These are phyloP conservation scores for Aspidiotus destructor DNA, from an alignment of 2,888 invertebrate species.

Conservation along the genomic window DNA sequence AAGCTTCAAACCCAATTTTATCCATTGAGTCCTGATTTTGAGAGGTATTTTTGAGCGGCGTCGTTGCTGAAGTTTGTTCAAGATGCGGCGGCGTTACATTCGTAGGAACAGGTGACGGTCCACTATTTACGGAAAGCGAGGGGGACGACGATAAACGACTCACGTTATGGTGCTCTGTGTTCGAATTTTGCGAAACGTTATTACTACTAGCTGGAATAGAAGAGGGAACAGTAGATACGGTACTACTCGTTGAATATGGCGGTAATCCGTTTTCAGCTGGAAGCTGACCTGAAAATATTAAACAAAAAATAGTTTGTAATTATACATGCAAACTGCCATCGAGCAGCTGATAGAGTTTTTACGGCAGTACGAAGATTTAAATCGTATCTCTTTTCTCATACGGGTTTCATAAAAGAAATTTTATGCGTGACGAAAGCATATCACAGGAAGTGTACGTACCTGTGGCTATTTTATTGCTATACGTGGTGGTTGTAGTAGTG, in stretches of 20 bases:
- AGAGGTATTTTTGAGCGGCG: constrained; percentile 20
- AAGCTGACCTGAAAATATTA: constrained; percentile 11
- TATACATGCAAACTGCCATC: no score
- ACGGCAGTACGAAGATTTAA: no score
- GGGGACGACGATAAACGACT: constrained; percentile 39
- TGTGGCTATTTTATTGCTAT: constrained; percentile 26
- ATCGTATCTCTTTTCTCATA: no score
- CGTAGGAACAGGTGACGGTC: constrained; percentile 47
- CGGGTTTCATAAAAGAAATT: no score
- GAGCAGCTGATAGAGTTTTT: no score
- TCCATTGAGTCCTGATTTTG: constrained; percentile 26
- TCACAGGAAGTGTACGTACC: constrained; percentile 3
- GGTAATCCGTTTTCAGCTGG: constrained; percentile 26
- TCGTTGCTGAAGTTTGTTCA: constrained; percentile 7
- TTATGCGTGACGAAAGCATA: no score
- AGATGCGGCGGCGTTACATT: constrained; percentile 24
- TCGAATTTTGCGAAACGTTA: constrained; percentile 11
- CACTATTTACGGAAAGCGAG: constrained; percentile 48
- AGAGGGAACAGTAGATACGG: not conserved
- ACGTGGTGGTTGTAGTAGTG: constrained; percentile 8
- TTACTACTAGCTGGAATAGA: constrained; percentile 10
- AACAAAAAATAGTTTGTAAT: no score
- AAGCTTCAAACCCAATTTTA: constrained; percentile 19
- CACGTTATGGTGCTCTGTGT: constrained; percentile 35
- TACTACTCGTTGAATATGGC: constrained; percentile 16